These are phyloP conservation scores for Diploptera punctata DNA, from an alignment of 2,888 invertebrate species.

Conservation along the genomic window DNA sequence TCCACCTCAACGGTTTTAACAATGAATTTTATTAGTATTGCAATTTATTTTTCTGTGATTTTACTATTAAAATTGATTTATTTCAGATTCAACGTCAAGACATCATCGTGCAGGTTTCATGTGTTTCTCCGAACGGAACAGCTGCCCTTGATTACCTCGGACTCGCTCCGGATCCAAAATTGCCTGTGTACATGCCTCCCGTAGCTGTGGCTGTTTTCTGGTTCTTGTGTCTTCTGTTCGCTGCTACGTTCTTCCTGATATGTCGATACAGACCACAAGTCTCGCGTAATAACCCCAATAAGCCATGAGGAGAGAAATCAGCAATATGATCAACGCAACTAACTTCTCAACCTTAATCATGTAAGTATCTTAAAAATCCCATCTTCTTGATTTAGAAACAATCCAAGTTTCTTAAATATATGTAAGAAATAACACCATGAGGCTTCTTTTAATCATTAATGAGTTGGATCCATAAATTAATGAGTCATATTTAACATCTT, in stretches of 20 bases:
- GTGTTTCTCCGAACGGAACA: slow-evolving; percentile 81
- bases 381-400: too few species aligned
- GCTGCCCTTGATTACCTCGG: slow-evolving; percentile 37
- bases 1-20: too few species aligned
- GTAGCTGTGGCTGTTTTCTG: slow-evolving; percentile 40
- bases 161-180: slow-evolving; percentile 29
- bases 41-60: too few species aligned
- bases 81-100: slow-evolving; percentile 82
- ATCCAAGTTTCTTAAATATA: too few species aligned
- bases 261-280: slow-evolving; percentile 34
- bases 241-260: slow-evolving; percentile 33
- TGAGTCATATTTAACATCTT: too few species aligned
- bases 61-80: too few species aligned
- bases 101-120: slow-evolving; percentile 83
- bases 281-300: slow-evolving; percentile 42
- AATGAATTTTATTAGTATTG: too few species aligned
- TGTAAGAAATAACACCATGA: too few species aligned
- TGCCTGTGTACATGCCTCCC: slow-evolving; percentile 35
- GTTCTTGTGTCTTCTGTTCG: slow-evolving; percentile 37
- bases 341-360: background rate
- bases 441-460: too few species aligned
- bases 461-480: too few species aligned
- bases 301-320: slow-evolving; percentile 27
- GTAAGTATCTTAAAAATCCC: too few species aligned
- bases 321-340: background rate